These are phyloP conservation scores for Hydrolagus affinis DNA, from an alignment of 2,113 vertebrate species.

Conservation along the genomic window DNA sequence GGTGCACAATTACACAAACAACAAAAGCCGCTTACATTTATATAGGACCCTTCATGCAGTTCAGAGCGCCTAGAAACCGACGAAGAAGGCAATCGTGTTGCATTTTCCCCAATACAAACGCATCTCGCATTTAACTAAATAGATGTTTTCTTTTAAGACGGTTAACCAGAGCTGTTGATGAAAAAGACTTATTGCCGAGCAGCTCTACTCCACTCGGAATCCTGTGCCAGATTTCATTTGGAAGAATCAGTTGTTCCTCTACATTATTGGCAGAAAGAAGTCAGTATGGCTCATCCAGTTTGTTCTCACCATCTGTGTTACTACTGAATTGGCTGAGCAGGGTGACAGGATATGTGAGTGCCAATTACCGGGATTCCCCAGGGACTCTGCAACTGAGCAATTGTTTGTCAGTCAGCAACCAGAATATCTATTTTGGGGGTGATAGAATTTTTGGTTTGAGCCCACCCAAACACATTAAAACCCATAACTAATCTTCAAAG, in stretches of 20 bases:
- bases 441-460: not conserved
- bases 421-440: not conserved
- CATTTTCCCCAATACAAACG: too few relatives aligned
- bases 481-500: not conserved
- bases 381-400: constrained; percentile 8
- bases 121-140: not conserved
- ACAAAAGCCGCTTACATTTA: not conserved
- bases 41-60: not conserved
- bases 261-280: constrained; percentile 3
- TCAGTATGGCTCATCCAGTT: not conserved
- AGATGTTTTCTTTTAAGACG: not conserved
- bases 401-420: not conserved
- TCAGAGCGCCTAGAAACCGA: not conserved
- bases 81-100: not conserved
- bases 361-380: constrained; percentile 12
- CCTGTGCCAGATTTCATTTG: constrained; percentile 4
- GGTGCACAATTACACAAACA: not conserved
- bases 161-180: not conserved
- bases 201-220: not conserved
- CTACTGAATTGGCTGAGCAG: not conserved
- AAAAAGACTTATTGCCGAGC: not conserved
- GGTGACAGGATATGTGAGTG: not conserved
- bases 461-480: not conserved
- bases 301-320: not conserved
- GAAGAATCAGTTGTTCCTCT: not conserved